phyloP scores from a whole-genome alignment of 2,888 invertebrate species.

The Erebia palarica region DNA sequence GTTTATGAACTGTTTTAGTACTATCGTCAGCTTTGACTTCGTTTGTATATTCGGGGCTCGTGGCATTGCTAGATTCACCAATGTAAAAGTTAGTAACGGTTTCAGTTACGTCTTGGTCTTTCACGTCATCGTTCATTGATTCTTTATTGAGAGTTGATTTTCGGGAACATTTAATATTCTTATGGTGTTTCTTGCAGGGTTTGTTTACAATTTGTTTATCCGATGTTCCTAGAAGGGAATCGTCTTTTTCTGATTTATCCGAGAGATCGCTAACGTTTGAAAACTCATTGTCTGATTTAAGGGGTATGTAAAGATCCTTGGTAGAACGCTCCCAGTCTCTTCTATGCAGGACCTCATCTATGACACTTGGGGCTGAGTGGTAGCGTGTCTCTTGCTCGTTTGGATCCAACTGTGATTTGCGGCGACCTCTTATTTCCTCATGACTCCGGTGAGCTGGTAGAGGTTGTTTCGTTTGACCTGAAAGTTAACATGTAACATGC shows the following conservation, averaged over 20 bases:
- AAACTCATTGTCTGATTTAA: slow-evolving; percentile 42
- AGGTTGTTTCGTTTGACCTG: slow-evolving; percentile 60
- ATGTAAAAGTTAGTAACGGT: slow-evolving; percentile 59
- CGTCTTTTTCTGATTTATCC: slow-evolving; percentile 39
- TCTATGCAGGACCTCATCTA: slow-evolving; percentile 69
- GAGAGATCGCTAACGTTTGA: slow-evolving; percentile 48
- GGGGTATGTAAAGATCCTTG: slow-evolving; percentile 67
- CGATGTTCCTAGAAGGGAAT: slow-evolving; percentile 39
- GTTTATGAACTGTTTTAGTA: slow-evolving; percentile 47
- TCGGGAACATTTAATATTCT: slow-evolving; percentile 67
- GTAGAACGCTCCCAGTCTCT: slow-evolving; percentile 74
- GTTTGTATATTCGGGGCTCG: slow-evolving; percentile 33
- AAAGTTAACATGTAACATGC: not conserved
- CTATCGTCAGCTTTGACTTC: slow-evolving; percentile 38
- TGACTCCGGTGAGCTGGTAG: slow-evolving; percentile 69
- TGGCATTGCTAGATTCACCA: slow-evolving; percentile 51
- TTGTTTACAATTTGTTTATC: slow-evolving; percentile 47
- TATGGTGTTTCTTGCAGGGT: slow-evolving; percentile 70
- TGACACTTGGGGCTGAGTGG: slow-evolving; percentile 74
- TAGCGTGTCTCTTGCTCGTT: slow-evolving; percentile 56
- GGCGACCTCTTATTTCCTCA: slow-evolving; percentile 64
- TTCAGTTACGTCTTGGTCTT: slow-evolving; percentile 67
- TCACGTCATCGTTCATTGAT: slow-evolving; percentile 54
- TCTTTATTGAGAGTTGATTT: slow-evolving; percentile 53
- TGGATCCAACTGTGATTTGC: slow-evolving; percentile 55